Evolutionary conservation across 2,888 invertebrate genomes (phyloP).

Genomic region (Apamea crenata): DNA sequence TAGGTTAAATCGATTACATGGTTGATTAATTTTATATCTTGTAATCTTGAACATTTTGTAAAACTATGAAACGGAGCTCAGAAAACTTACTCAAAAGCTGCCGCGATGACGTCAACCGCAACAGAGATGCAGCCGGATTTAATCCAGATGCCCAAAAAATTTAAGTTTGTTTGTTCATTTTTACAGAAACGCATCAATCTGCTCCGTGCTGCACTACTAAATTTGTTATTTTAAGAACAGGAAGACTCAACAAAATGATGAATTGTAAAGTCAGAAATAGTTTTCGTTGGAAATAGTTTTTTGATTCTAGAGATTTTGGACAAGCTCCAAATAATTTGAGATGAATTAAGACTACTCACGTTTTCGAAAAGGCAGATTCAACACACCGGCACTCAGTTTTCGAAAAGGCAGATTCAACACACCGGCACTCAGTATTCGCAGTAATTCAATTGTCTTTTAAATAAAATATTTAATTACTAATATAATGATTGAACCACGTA

Average conservation of each 20-base stretch:
- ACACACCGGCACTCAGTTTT: too few relatives aligned
- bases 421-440: too few relatives aligned
- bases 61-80: conserved; percentile 5
- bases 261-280: conserved; percentile 64
- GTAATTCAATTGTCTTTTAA: background rate
- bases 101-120: conserved; percentile 10
- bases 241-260: conserved; percentile 62
- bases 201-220: conserved; percentile 11
- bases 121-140: conserved; percentile 13
- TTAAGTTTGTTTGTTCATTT: background rate
- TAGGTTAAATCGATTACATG: conserved; percentile 1
- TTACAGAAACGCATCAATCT: conserved; percentile 10
- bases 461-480: background rate
- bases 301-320: conserved; percentile 71
- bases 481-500: background rate
- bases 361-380: background rate
- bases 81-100: background rate
- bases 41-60: background rate
- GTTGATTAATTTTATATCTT: background rate
- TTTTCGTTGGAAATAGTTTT: conserved; percentile 64
- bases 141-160: conserved; percentile 1
- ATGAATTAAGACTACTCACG: background rate
- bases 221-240: conserved; percentile 60
- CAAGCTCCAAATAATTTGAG: conserved; percentile 73
- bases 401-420: background rate